phyloP scores from a whole-genome alignment of 2,888 invertebrate genomes.

The Caenorhabditis sp. region DNA sequence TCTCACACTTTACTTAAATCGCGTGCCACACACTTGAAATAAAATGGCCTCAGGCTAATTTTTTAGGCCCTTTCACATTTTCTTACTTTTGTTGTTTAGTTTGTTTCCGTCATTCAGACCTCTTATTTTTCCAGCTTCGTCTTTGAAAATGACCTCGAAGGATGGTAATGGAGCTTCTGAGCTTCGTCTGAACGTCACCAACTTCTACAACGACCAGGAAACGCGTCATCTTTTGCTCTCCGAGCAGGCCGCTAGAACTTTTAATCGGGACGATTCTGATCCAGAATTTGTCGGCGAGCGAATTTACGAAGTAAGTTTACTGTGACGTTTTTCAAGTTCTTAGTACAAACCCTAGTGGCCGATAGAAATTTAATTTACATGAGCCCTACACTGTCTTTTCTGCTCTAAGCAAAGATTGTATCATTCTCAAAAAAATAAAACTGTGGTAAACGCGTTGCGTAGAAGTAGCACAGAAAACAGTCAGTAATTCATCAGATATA shows the following conservation, averaged over 20 bases:
- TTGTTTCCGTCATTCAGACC: background rate
- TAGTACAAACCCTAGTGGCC: no score
- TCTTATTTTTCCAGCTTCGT: background rate
- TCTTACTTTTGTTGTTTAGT: background rate
- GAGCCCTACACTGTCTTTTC: no score
- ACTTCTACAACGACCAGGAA: slow-evolving; percentile 58
- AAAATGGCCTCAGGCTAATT: slow-evolving; percentile 33
- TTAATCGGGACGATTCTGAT: slow-evolving; percentile 36
- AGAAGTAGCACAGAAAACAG: no score
- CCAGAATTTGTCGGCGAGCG: slow-evolving; percentile 42
- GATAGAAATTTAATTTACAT: no score
- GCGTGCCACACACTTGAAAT: slow-evolving; percentile 12
- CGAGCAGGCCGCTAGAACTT: slow-evolving; percentile 54
- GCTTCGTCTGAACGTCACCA: slow-evolving; percentile 56
- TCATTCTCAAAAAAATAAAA: no score
- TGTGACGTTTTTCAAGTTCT: no score
- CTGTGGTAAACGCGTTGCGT: no score
- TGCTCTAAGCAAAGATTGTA: no score
- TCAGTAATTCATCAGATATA: no score
- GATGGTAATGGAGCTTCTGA: slow-evolving; percentile 34
- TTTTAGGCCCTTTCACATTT: no score
- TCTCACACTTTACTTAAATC: slow-evolving; percentile 31
- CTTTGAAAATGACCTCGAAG: background rate
- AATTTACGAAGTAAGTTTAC: slow-evolving; percentile 49
- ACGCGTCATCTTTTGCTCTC: slow-evolving; percentile 45